Evolutionary conservation across 2,113 vertebrate genomes (phyloP).

Genomic region (Rhegmatorhina hoffmannsi): DNA sequence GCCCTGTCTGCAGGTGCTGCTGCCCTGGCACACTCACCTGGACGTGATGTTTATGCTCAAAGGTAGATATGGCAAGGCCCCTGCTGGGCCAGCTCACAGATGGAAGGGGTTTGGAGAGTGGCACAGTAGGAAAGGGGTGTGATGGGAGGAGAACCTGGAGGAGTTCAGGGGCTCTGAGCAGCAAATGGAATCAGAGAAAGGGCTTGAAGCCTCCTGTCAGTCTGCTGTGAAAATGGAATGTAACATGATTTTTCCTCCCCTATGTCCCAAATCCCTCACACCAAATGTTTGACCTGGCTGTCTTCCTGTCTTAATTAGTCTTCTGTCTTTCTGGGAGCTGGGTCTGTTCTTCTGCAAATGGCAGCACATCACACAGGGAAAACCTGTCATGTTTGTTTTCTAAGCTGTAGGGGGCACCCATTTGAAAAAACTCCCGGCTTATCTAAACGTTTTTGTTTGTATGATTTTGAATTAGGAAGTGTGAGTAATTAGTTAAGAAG

Average conservation of each 20-base stretch:
- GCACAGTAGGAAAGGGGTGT: background rate
- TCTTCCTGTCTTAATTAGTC: slow-evolving; percentile 76
- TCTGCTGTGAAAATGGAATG: slow-evolving; percentile 65
- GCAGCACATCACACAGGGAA: slow-evolving; percentile 67
- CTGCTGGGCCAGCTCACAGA: background rate
- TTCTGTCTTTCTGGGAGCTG: slow-evolving; percentile 65
- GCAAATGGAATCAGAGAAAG: slow-evolving; percentile 25
- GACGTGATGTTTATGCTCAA: background rate
- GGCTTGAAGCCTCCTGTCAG: slow-evolving; percentile 26
- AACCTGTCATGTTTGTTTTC: slow-evolving; percentile 79
- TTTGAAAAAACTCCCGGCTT: slow-evolving; percentile 75
- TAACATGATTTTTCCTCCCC: slow-evolving; percentile 68
- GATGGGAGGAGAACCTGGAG: background rate
- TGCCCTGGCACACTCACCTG: background rate
- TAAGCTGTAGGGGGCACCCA: slow-evolving; percentile 72
- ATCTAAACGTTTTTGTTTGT: slow-evolving; percentile 79
- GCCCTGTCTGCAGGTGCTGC: background rate
- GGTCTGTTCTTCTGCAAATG: slow-evolving; percentile 78
- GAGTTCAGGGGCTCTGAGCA: background rate
- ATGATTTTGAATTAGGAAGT: slow-evolving; percentile 80
- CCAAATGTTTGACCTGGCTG: slow-evolving; percentile 76
- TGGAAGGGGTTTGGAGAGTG: background rate
- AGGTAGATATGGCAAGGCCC: fast-evolving
- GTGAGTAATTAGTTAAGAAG: slow-evolving; percentile 77
- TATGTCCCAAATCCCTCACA: slow-evolving; percentile 62